These are phyloP conservation scores for Mesorhabditis sp. DNA, from an alignment of 2,888 invertebrate species.

Conservation along the genomic window DNA sequence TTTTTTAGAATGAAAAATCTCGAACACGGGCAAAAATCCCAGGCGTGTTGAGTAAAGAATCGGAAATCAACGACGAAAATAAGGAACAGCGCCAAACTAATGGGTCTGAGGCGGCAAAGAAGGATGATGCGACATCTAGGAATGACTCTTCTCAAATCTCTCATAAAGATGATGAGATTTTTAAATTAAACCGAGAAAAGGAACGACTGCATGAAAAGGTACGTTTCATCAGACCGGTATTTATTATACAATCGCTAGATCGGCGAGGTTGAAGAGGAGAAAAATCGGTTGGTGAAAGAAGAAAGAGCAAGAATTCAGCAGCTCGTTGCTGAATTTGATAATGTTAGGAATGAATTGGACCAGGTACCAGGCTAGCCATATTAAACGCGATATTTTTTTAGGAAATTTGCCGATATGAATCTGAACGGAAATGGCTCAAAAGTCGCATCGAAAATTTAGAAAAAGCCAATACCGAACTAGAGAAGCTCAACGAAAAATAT, in stretches of 20 bases:
- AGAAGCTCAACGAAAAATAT: conserved; percentile 14
- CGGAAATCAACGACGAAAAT: conserved; percentile 2
- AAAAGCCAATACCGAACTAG: conserved; percentile 36
- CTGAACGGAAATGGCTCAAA: conserved; percentile 44
- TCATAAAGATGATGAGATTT: conserved; percentile 12
- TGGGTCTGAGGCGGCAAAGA: too few relatives aligned
- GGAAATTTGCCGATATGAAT: conserved; percentile 40
- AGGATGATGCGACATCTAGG: too few relatives aligned
- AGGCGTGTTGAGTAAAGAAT: conserved; percentile 8
- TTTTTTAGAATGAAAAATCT: conserved; percentile 5
- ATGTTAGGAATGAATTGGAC: conserved; percentile 45
- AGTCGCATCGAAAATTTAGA: conserved; percentile 43
- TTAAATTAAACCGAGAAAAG: neutral
- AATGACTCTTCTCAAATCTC: conserved; percentile 1
- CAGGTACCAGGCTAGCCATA: conserved; percentile 24
- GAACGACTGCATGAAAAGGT: conserved; percentile 10
- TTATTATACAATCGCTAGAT: conserved; percentile 9
- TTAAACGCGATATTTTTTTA: conserved; percentile 9
- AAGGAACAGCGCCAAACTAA: too few relatives aligned
- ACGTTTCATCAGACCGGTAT: neutral
- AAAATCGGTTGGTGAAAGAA: conserved; percentile 15
- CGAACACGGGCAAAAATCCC: conserved; percentile 7
- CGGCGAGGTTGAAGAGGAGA: conserved; percentile 30
- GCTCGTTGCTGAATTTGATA: conserved; percentile 49
- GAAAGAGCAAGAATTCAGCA: conserved; percentile 42